These are phyloP conservation scores for Theristicus caerulescens DNA, from an alignment of 2,113 vertebrate species.

Conservation along the genomic window DNA sequence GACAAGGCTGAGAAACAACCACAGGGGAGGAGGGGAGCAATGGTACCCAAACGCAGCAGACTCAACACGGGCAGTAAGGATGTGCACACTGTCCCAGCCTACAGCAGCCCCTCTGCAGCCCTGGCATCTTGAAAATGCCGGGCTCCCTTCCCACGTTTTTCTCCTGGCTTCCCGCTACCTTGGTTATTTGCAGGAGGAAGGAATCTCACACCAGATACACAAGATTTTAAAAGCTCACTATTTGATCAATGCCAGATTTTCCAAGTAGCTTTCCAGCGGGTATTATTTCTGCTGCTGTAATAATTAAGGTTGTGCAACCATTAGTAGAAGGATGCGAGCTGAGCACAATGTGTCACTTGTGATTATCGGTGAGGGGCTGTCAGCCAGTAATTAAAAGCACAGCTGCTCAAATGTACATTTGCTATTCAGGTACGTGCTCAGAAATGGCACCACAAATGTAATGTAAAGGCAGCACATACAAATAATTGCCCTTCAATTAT, in stretches of 20 bases:
- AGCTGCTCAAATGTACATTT: background rate
- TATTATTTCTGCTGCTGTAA: background rate
- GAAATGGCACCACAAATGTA: background rate
- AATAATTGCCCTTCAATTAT: background rate
- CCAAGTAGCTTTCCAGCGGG: background rate
- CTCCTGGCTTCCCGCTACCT: rapidly evolving
- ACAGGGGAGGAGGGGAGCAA: rapidly evolving
- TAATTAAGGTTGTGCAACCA: background rate
- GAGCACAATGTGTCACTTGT: rapidly evolving
- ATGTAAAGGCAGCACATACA: background rate
- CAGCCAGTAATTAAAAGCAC: background rate
- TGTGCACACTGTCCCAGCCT: background rate
- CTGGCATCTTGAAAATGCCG: rapidly evolving
- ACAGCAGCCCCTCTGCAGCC: background rate
- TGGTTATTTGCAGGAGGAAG: background rate
- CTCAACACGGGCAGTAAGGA: background rate
- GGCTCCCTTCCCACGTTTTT: background rate
- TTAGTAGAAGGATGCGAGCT: background rate
- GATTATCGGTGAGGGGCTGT: background rate
- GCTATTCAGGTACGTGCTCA: background rate
- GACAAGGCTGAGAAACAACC: background rate
- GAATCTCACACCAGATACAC: background rate
- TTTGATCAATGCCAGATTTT: background rate
- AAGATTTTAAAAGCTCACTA: background rate
- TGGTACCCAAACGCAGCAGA: background rate